phyloP scores from a whole-genome alignment of 2,797 vertebrate species.

The Scyliorhinus canicula region DNA sequence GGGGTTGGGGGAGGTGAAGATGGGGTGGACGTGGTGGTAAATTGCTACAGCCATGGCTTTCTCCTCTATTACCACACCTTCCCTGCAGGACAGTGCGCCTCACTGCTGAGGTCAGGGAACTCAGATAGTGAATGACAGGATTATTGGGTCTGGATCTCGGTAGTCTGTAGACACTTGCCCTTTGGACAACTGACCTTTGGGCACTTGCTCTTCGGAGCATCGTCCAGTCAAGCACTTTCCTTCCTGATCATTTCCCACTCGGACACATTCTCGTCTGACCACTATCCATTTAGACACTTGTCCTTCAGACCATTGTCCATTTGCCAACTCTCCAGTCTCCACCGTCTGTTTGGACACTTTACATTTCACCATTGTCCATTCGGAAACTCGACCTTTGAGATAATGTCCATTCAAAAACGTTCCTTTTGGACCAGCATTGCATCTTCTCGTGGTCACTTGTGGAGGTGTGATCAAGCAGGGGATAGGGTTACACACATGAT shows the following conservation, averaged over 20 bases:
- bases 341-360: neutral
- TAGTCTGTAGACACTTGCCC: neutral
- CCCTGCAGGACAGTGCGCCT: neutral
- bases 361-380: too few relatives aligned
- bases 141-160: neutral
- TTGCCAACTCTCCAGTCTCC: neutral
- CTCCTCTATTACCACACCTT: neutral
- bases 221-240: neutral
- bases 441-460: neutral
- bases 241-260: neutral
- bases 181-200: neutral
- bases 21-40: neutral
- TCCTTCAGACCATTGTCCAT: neutral
- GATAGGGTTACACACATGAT: neutral
- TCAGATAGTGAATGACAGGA: neutral
- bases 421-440: neutral
- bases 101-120: neutral
- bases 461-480: neutral
- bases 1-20: too few relatives aligned
- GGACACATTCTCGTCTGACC: too few relatives aligned
- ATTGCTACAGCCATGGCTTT: neutral
- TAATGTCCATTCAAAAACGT: neutral
- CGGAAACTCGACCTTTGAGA: too few relatives aligned
- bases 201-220: neutral
- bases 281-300: neutral